Evolutionary conservation across 2,113 vertebrate species (phyloP).

Genomic region (Elephantulus edwardii): DNA sequence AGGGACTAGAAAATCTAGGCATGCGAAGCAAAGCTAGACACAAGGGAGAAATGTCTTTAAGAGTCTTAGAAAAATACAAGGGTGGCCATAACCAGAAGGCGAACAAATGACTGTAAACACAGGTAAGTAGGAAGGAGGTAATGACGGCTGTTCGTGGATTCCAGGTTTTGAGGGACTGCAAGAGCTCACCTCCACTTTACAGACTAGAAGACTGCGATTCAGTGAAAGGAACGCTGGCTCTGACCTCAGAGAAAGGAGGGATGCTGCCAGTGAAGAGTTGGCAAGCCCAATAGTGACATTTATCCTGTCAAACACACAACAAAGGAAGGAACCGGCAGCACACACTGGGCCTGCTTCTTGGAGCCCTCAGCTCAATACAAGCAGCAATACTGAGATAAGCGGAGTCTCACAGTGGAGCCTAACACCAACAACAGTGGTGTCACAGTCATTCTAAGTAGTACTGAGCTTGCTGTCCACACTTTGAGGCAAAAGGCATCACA

Average conservation of each 20-base stretch:
- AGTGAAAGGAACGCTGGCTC: background rate
- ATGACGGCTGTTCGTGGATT: background rate
- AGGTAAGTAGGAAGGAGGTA: background rate
- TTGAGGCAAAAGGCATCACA: background rate
- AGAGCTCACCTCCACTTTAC: background rate
- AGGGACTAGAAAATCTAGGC: background rate
- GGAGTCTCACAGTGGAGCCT: background rate
- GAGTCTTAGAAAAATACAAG: background rate
- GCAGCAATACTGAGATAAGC: background rate
- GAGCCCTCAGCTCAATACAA: background rate
- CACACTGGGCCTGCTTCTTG: background rate
- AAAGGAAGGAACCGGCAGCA: fast-evolving
- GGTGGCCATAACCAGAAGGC: background rate
- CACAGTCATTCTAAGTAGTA: background rate
- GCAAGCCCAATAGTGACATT: fast-evolving
- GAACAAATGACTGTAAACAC: fast-evolving
- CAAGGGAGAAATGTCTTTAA: background rate
- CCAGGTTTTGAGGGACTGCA: background rate
- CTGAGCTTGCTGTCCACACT: background rate
- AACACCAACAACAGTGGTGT: too few species aligned
- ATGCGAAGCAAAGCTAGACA: background rate
- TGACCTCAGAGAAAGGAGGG: too few species aligned
- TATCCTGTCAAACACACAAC: background rate
- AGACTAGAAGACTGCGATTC: background rate
- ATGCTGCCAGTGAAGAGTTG: background rate